These are phyloP conservation scores for Cyclina sinensis DNA, from an alignment of 1,140 invertebrate species.

Conservation along the genomic window DNA sequence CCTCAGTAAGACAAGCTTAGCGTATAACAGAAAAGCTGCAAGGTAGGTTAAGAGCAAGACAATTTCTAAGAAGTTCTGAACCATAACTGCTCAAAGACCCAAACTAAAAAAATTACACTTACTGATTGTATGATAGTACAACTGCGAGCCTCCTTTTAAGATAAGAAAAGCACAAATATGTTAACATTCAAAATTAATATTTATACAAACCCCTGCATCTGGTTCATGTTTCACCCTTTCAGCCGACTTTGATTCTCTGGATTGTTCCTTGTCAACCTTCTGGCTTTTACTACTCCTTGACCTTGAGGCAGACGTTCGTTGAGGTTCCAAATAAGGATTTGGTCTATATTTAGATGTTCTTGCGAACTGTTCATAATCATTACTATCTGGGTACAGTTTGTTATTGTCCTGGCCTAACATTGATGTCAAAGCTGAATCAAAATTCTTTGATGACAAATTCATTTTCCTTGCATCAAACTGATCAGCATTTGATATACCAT, in stretches of 20 bases:
- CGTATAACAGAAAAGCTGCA: no score
- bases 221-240: constrained; percentile 20
- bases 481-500: constrained; percentile 72
- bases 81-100: no score
- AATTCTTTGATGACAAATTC: constrained; percentile 79
- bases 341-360: constrained; percentile 68
- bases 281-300: background rate
- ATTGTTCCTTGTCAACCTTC: constrained; percentile 7
- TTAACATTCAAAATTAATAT: background rate
- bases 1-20: no score
- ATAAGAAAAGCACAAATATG: no score
- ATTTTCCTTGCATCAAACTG: constrained; percentile 82
- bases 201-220: constrained; percentile 22
- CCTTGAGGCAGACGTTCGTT: constrained; percentile 10
- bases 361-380: constrained; percentile 79
- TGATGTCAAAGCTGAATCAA: constrained; percentile 79
- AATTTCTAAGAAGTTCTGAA: no score
- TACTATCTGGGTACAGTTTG: constrained; percentile 66
- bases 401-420: constrained; percentile 77
- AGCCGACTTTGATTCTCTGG: constrained; percentile 28
- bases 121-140: no score
- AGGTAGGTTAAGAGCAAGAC: no score
- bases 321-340: constrained; percentile 43
- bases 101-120: no score
- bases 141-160: no score